Evolutionary conservation across 1,140 invertebrate species (phyloP).

Genomic region (Diorhabda sublineata): DNA sequence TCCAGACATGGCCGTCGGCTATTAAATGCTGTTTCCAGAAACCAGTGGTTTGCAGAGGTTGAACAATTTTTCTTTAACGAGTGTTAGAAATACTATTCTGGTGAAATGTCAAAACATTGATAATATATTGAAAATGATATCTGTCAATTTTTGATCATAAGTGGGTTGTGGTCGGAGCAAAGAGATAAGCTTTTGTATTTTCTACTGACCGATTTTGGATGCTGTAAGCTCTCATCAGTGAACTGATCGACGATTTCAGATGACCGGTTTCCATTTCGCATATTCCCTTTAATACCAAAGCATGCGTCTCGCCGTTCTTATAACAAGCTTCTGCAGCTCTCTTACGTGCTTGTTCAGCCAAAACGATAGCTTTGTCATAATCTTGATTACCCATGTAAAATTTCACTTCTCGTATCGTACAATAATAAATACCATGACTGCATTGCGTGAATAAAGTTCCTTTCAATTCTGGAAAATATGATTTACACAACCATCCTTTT

Average conservation of each 20-base stretch:
- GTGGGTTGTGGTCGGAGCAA: too few species aligned
- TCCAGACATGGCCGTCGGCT: too few species aligned
- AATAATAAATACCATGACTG: constrained; percentile 49
- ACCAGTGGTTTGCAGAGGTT: too few species aligned
- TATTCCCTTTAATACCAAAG: constrained; percentile 49
- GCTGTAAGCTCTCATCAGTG: constrained; percentile 48
- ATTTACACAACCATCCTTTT: constrained; percentile 44
- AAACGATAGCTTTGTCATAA: constrained; percentile 46
- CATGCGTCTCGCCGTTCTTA: constrained; percentile 47
- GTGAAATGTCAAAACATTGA: too few species aligned
- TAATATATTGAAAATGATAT: too few species aligned
- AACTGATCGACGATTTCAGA: constrained; percentile 48
- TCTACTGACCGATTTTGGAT: constrained; percentile 40
- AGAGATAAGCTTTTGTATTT: too few species aligned
- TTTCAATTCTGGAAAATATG: constrained; percentile 22
- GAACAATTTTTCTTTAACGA: too few species aligned
- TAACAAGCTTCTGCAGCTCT: constrained; percentile 51
- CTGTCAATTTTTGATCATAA: too few species aligned
- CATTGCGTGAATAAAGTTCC: constrained; percentile 49
- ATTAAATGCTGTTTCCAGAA: too few species aligned
- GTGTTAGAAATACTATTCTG: too few species aligned
- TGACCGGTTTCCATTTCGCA: constrained; percentile 50
- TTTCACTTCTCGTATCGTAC: constrained; percentile 48
- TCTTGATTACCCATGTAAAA: constrained; percentile 36
- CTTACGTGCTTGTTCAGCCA: constrained; percentile 50